These are phyloP conservation scores for Neosilurus mollespiculum DNA, from an alignment of 2,797 vertebrate genomes.

Conservation along the genomic window DNA sequence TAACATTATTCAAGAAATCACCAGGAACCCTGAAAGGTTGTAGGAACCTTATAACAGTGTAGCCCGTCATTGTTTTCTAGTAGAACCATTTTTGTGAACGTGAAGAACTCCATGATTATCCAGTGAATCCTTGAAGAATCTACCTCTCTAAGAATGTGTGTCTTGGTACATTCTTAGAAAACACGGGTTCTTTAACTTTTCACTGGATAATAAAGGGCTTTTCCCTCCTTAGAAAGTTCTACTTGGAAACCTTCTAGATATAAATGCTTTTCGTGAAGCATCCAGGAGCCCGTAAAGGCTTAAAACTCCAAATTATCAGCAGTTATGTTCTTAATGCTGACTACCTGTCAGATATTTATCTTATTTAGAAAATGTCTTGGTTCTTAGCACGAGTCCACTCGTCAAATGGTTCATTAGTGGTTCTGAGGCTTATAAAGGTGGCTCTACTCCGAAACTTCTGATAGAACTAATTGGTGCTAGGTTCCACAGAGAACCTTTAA, in stretches of 20 bases:
- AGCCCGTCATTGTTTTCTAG: not conserved
- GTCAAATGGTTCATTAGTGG: not conserved
- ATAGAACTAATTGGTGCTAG: no score
- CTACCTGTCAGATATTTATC: not conserved
- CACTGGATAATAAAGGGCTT: not conserved
- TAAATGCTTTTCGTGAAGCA: not conserved
- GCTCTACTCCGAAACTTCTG: no score
- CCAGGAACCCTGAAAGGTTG: not conserved
- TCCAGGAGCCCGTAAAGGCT: not conserved
- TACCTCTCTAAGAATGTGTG: not conserved
- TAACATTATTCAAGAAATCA: not conserved
- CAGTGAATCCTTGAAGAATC: not conserved
- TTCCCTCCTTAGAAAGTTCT: not conserved
- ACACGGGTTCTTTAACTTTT: not conserved
- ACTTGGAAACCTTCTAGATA: not conserved
- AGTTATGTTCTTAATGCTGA: not conserved
- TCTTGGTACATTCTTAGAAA: not conserved
- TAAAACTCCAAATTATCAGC: not conserved
- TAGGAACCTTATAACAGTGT: not conserved
- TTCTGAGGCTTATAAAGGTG: no score
- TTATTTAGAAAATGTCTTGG: not conserved
- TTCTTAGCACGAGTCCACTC: not conserved
- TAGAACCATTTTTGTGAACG: not conserved
- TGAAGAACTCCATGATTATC: not conserved
- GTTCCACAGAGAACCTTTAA: no score